Evolutionary conservation across 2,888 invertebrate genomes (phyloP), one percentile per base, ranked within the genome.

Genomic region (Notodonta ziczac): DNA sequence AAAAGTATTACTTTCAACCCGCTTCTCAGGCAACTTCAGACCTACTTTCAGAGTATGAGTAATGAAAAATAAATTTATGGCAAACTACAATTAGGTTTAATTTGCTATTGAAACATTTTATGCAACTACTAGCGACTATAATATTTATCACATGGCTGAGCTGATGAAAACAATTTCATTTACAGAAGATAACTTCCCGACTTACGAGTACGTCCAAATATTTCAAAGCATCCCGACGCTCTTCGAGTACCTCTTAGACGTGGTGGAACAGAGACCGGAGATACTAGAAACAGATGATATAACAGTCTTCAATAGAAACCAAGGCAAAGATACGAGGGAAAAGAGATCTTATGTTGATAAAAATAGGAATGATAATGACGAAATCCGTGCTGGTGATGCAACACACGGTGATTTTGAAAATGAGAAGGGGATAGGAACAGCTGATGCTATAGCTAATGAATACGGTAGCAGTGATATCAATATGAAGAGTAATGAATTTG

Each of bases 211-310:
- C 59, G 58, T 67, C n/a, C 75, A 82, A 64, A 77, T 87, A 66
- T 87, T 88, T 57, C 73, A 69, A 66, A 84, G 76, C 16, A 77
- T 89, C 50, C 89, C 90, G n/a, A 64, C 74, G 12, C 44, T 89
- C 0, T 86, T 88, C 59, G 84, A 88, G 67, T 83, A 86, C 54
- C 66, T 90, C 12, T 61, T 87, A 39, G 77, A 80, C 42, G 73
- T 80, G 4, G 67, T 90, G 12, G 78, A 85, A 60, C 76, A 83
- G 6, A 82, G 74, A 58, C 87, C 88, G 2, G 83, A 87, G 72
- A 76, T 88, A 14, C 70, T 89, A 16, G 90, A 89, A 68, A 82
- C 66, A 40, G 73, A 86, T 42, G 83, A 88, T 39, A 57, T 79
- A 5, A 68, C 68, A 0, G 64, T 78, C 0, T 86, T 87, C 51